A percentile compares a stretch with the other conserved stretches of the same genome.
phyloP scores from a whole-genome alignment of 2,888 invertebrate species.

The Cinara cedri region DNA sequence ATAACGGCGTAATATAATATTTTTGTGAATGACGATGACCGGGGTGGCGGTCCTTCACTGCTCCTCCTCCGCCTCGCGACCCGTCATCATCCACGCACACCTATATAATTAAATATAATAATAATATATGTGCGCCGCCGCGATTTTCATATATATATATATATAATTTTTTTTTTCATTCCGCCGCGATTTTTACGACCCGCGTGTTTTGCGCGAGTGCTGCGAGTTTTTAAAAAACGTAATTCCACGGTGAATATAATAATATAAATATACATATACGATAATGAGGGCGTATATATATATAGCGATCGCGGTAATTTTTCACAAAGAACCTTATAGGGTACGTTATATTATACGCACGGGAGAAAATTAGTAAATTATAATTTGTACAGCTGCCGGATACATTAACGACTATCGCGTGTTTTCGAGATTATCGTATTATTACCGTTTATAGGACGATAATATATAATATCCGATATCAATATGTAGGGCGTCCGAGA shows the following conservation, averaged over 20 bases:
- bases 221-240: constrained; percentile 14
- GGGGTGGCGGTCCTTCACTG: too few species aligned
- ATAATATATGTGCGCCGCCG: background rate
- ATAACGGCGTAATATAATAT: constrained; percentile 12
- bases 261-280: background rate
- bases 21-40: constrained; percentile 28
- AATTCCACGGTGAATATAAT: background rate
- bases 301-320: constrained; percentile 19
- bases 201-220: constrained; percentile 14
- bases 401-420: background rate
- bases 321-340: background rate
- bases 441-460: too few species aligned
- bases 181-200: background rate
- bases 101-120: constrained; percentile 4
- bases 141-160: too few species aligned
- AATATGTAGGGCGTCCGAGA: too few species aligned
- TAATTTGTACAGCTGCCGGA: too few species aligned
- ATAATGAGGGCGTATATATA: constrained; percentile 6
- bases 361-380: background rate
- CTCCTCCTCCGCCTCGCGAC: too few species aligned
- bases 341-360: background rate
- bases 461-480: too few species aligned
- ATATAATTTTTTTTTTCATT: background rate
- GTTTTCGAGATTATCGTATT: constrained; percentile 3
- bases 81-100: background rate